Evolutionary conservation across 2,113 vertebrate genomes (phyloP).

Genomic region (Papio anubis): DNA sequence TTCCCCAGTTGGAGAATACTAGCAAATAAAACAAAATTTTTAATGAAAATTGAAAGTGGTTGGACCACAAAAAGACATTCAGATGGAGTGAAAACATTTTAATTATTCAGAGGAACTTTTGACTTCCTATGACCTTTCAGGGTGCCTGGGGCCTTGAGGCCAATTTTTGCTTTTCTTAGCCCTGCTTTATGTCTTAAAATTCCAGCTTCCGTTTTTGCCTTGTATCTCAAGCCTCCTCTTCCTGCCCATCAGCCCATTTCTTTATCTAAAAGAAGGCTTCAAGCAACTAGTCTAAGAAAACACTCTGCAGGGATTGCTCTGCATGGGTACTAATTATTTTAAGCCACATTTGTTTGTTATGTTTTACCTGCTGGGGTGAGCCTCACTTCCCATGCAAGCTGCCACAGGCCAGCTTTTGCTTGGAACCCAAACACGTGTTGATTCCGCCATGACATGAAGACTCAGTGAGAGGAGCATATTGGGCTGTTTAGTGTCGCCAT

Average conservation of each 20-base stretch:
- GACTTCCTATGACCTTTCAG: not conserved
- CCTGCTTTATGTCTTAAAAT: not conserved
- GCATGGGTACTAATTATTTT: constrained; percentile 58
- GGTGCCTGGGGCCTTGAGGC: not conserved
- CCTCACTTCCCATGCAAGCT: constrained; percentile 46
- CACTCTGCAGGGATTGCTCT: not conserved
- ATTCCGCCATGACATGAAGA: not conserved
- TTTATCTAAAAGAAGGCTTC: constrained; percentile 58
- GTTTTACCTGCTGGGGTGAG: constrained; percentile 47
- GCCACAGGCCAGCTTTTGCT: constrained; percentile 51
- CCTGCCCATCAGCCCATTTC: not conserved
- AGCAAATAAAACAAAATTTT: constrained; percentile 16
- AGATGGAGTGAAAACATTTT: not conserved
- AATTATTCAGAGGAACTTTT: not conserved
- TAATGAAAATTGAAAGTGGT: not conserved
- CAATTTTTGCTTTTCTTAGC: not conserved
- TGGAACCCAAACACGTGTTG: constrained; percentile 30
- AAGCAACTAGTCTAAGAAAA: constrained; percentile 14
- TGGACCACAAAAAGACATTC: not conserved
- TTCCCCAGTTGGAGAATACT: not conserved
- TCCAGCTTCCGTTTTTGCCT: not conserved
- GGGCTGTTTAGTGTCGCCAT: constrained; percentile 43
- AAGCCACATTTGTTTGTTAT: constrained; percentile 26
- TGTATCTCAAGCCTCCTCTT: not conserved
- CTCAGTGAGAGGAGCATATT: not conserved